These are phyloP conservation scores for Pristionchus arcanus DNA, from an alignment of 2,888 invertebrate genomes.

Conservation along the genomic window DNA sequence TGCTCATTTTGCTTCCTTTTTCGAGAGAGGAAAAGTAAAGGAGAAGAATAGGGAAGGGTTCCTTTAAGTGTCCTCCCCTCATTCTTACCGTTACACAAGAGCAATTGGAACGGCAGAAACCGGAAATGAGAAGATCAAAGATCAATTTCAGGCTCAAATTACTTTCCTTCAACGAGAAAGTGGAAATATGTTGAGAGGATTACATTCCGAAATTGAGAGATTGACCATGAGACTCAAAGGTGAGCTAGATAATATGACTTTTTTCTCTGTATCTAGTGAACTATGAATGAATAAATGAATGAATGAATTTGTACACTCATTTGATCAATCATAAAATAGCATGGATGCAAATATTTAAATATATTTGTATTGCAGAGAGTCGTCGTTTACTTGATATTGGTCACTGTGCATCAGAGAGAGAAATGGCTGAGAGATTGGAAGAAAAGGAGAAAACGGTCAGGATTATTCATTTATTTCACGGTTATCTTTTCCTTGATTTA, in stretches of 20 bases:
- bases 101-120: background rate
- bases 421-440: slow-evolving; percentile 44
- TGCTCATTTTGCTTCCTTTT: background rate
- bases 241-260: background rate
- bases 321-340: background rate
- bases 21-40: background rate
- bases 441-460: slow-evolving; percentile 41
- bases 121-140: background rate
- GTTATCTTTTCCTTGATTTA: no score
- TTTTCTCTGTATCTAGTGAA: background rate
- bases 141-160: slow-evolving; percentile 52
- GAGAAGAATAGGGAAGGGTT: background rate
- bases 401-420: slow-evolving; percentile 18
- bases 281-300: background rate
- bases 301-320: background rate
- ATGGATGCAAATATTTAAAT: background rate
- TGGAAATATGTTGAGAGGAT: slow-evolving; percentile 45
- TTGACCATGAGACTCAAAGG: slow-evolving; percentile 22
- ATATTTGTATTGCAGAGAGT: slow-evolving; percentile 16
- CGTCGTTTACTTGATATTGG: slow-evolving; percentile 47
- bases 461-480: background rate
- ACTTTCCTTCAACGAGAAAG: slow-evolving; percentile 48
- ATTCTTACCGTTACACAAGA: background rate
- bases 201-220: slow-evolving; percentile 51
- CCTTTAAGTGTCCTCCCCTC: background rate